Conservation (phyloP, 2,113 vertebrate genomes). For the Condylura cristata region DNA sequence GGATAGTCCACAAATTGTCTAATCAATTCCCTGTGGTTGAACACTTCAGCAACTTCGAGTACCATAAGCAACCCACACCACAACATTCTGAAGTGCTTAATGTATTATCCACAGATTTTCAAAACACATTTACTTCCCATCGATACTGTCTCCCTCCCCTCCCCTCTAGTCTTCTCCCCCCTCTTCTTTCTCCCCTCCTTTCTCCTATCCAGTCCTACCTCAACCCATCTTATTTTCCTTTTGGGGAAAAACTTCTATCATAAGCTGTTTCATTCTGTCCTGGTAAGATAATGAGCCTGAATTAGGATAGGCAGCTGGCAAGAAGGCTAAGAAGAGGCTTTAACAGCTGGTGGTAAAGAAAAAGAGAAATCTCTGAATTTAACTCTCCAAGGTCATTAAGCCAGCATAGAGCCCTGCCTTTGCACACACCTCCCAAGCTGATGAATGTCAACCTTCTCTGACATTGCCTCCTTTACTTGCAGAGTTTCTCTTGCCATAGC, state of each 20-base stretch:
- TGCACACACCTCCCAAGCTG: background rate
- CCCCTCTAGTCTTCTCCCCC: fast-evolving
- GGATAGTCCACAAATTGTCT: background rate
- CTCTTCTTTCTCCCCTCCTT: fast-evolving
- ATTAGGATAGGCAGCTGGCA: background rate
- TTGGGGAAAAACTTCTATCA: background rate
- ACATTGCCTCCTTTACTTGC: background rate
- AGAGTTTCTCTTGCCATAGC: background rate
- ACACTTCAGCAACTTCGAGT: background rate
- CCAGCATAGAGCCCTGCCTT: background rate
- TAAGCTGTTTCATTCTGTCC: background rate
- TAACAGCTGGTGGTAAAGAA: background rate
- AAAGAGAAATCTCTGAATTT: background rate
- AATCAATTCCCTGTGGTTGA: background rate
- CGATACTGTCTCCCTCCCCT: background rate
- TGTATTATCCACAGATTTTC: background rate
- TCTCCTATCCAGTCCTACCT: background rate
- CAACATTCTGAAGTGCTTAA: background rate
- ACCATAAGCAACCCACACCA: background rate
- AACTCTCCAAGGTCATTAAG: background rate
- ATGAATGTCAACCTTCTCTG: background rate
- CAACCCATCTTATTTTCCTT: background rate
- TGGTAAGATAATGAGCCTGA: background rate
- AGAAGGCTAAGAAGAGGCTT: background rate
- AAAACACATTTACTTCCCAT: background rate